These are phyloP conservation scores for Saturnia japonica DNA, from an alignment of 2,888 invertebrate genomes.

Conservation along the genomic window DNA sequence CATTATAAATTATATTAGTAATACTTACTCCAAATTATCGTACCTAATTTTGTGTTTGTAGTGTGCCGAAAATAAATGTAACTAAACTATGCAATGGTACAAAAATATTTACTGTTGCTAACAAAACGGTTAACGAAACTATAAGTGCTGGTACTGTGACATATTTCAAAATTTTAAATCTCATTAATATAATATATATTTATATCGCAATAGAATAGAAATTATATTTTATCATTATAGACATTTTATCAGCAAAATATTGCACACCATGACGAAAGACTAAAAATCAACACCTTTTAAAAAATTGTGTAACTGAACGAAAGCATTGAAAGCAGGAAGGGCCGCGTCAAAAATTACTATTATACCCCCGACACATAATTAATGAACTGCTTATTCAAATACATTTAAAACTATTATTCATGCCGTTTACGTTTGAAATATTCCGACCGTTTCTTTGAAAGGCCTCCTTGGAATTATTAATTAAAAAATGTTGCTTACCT, in stretches of 20 bases:
- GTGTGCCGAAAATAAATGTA: not conserved
- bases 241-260: constrained; percentile 7
- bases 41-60: too few species aligned
- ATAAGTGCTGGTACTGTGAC: not conserved
- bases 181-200: not conserved
- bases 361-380: constrained; percentile 74
- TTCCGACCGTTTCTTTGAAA: constrained; percentile 76
- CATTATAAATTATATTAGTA: too few species aligned
- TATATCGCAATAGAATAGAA: not conserved
- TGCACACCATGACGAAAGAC: constrained; percentile 19
- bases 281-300: constrained; percentile 41
- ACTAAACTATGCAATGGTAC: not conserved
- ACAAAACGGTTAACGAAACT: not conserved
- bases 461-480: constrained; percentile 70
- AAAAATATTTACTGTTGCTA: not conserved
- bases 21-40: too few species aligned
- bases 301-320: constrained; percentile 73
- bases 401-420: constrained; percentile 82
- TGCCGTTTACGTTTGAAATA: constrained; percentile 79
- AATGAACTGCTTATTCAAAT: constrained; percentile 82
- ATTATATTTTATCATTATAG: not conserved
- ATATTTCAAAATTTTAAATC: not conserved
- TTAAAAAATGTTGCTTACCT: constrained; percentile 61
- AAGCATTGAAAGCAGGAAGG: constrained; percentile 78
- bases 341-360: constrained; percentile 80